Conservation (phyloP, 1,140 invertebrate genomes). For the Hyphantria cunea region DNA sequence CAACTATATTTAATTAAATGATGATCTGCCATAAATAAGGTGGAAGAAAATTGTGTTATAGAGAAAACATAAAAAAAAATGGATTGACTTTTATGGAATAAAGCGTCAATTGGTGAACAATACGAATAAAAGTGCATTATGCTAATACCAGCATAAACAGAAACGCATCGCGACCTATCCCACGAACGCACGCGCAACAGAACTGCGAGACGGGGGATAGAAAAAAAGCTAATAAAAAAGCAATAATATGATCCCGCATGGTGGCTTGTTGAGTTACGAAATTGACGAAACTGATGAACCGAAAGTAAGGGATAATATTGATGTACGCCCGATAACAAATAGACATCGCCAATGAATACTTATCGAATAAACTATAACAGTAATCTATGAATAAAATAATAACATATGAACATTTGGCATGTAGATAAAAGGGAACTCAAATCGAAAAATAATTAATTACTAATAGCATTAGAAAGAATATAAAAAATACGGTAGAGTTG, state of each 20-base stretch:
- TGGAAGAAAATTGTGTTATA: too few species aligned
- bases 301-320: conserved; percentile 63
- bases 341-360: conserved; percentile 7
- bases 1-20: too few species aligned
- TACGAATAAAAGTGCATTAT: conserved; percentile 63
- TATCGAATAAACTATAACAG: too few species aligned
- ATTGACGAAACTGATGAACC: conserved; percentile 76
- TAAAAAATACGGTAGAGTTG: too few species aligned
- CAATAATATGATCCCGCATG: conserved; percentile 80
- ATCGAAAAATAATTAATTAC: too few species aligned
- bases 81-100: conserved; percentile 34
- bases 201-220: conserved; percentile 72
- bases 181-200: conserved; percentile 69
- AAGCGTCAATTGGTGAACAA: conserved; percentile 58
- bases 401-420: too few species aligned
- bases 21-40: too few species aligned
- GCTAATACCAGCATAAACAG: conserved; percentile 79
- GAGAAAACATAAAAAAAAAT: too few species aligned
- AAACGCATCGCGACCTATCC: conserved; percentile 70
- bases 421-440: too few species aligned
- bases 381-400: too few species aligned
- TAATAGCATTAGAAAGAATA: too few species aligned
- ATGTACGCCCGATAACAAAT: conserved; percentile 15
- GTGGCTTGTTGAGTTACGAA: conserved; percentile 74
- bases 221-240: conserved; percentile 79